A percentile compares a stretch with the other conserved stretches of the same genome.
phyloP scores from a whole-genome alignment of 1,140 invertebrate genomes.

The Aphelinus atriplicis region DNA sequence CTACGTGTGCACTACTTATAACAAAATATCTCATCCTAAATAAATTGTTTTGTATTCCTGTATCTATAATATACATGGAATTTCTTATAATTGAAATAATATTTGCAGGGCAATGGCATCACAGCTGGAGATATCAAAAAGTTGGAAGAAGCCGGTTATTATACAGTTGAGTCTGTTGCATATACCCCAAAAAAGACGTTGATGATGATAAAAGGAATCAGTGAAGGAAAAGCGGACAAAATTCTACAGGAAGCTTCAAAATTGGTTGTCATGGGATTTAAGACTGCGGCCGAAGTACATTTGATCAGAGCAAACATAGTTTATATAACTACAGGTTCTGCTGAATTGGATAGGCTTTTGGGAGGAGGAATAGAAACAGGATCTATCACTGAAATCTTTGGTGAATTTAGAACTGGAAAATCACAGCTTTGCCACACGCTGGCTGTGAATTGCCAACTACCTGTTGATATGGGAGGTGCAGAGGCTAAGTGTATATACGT shows the following conservation, averaged over 20 bases:
- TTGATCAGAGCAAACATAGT: slow-evolving; percentile 85
- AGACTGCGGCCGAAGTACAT: slow-evolving; percentile 95
- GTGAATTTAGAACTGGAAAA: slow-evolving; percentile 98
- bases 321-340: slow-evolving; percentile 91
- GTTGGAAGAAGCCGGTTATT: slow-evolving; percentile 89
- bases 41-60: too few species aligned
- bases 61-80: too few species aligned
- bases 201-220: slow-evolving; percentile 93
- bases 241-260: slow-evolving; percentile 91
- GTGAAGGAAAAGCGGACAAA: slow-evolving; percentile 97
- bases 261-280: slow-evolving; percentile 97
- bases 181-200: slow-evolving; percentile 94
- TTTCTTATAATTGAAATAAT: not conserved
- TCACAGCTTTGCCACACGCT: slow-evolving; percentile 97
- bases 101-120: slow-evolving; percentile 83
- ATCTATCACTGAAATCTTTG: slow-evolving; percentile 99
- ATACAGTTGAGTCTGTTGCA: slow-evolving; percentile 95
- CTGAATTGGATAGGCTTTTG: slow-evolving; percentile 91
- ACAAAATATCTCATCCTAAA: too few species aligned
- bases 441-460: slow-evolving; percentile 97
- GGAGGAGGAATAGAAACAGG: slow-evolving; percentile 99
- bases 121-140: slow-evolving; percentile 92
- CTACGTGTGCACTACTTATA: too few species aligned
- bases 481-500: slow-evolving; percentile 99
- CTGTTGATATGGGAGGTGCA: slow-evolving; percentile 95